Evolutionary conservation across 2,888 invertebrate genomes (phyloP).

Genomic region (Latrodectus elegans): DNA sequence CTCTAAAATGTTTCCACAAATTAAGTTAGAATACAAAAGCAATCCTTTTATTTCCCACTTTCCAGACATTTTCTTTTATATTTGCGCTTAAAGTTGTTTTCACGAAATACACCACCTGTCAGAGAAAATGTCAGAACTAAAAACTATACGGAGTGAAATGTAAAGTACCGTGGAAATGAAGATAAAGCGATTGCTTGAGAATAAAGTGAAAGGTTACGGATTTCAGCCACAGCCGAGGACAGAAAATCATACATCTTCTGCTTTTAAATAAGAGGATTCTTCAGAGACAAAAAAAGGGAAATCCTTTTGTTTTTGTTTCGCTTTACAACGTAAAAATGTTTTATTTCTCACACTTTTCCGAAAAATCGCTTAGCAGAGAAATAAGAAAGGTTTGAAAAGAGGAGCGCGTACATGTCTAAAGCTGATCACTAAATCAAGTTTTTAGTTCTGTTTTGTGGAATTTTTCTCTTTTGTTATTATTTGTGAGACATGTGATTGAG

Average conservation of each 20-base stretch:
- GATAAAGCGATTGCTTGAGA: neutral
- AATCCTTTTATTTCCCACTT: no score
- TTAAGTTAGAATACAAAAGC: no score
- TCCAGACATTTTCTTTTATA: no score
- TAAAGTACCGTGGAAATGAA: neutral
- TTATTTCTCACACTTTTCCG: neutral
- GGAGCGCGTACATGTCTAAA: neutral
- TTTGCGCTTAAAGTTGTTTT: neutral
- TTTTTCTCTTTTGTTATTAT: neutral
- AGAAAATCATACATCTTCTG: neutral
- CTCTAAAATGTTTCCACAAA: no score
- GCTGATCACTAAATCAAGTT: neutral
- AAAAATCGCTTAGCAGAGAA: neutral
- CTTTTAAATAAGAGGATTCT: neutral
- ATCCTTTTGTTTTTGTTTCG: neutral
- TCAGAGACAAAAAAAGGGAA: neutral
- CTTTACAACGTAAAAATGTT: neutral
- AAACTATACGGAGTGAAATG: neutral
- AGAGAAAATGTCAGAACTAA: neutral
- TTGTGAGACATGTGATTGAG: no score
- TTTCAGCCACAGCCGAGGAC: neutral
- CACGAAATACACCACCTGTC: neutral
- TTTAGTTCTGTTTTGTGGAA: neutral
- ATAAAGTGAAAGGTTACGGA: conserved; percentile 3
- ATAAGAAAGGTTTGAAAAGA: neutral